Evolutionary conservation across 2,888 invertebrate species (phyloP), one percentile per base, ranked within the genome.

Genomic region (Caenorhabditis uteleia): DNA sequence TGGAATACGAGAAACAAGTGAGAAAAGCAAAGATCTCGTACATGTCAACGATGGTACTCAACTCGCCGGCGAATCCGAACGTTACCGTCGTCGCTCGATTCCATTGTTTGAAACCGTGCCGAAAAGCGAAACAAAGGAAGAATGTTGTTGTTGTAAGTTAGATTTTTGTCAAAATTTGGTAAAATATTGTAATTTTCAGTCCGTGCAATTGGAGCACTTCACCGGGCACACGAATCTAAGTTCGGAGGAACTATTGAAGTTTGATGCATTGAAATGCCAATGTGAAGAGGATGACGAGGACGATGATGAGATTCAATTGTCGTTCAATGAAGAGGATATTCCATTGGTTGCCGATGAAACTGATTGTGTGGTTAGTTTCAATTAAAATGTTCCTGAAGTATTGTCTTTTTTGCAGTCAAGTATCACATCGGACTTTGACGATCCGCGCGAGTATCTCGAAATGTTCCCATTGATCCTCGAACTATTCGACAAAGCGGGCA

Each of bases 141-240:
- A 6, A 20, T 10, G 21, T 20, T 23, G 40, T 21, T 23, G n/a
- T 40, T 3, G 40, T 40, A 6, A 23, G 40, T 40, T 40, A 55
- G 34, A 34, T 54, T 31, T 46, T 54, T n/a, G 23, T 39, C 18
- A 6, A 34, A 33, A 40, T 18, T 33, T 38, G 23, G 7, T 39
- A 6, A 29, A 44, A 20, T 38, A 20, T 25, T 23, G 1, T 20
- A 12, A 3, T 20, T 54, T 54, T 23, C 48, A 62, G 62, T 40
- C 50, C 3, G 53, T 62, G 2, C 56, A 62, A 48, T 20, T 62
- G 4, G 62, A 62, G 20, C 62, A 62, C n/a, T 16, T 62, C 3
- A 62, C 62, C 8, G 62, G 62, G 2, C 50, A 50, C 60, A 38
- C 4, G 21, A 14, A 20, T 7, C 25, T 16, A 49, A 39, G 1